Percentiles rank a stretch among this genome's conserved stretches.
Evolutionary conservation across 1,140 invertebrate genomes (phyloP).

Genomic region (Drosophila seguyi): DNA sequence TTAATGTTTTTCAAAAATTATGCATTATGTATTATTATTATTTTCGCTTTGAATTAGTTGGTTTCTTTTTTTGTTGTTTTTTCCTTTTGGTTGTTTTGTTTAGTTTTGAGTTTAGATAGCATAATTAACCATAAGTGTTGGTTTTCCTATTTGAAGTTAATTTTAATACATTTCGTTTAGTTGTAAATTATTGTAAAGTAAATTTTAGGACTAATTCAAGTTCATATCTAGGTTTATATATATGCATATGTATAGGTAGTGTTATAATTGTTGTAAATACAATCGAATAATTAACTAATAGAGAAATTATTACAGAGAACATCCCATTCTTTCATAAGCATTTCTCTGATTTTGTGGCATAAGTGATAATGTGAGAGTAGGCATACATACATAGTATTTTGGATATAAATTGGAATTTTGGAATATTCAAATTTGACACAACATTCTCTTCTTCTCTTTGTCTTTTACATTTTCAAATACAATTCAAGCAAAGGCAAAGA

Average conservation of each 20-base stretch:
- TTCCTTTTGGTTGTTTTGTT: slow-evolving; percentile 40
- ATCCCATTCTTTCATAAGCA: slow-evolving; percentile 21
- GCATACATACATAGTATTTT: slow-evolving; percentile 51
- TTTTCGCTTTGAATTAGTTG: slow-evolving; percentile 61
- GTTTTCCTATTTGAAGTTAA: slow-evolving; percentile 71
- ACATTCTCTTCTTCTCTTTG: slow-evolving; percentile 10
- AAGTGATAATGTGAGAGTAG: slow-evolving; percentile 45
- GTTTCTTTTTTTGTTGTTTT: slow-evolving; percentile 15
- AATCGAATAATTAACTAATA: slow-evolving; percentile 78
- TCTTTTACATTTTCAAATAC: slow-evolving; percentile 39
- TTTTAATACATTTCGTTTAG: slow-evolving; percentile 79
- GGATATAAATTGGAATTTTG: slow-evolving; percentile 45
- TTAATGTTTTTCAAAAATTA: slow-evolving; percentile 74
- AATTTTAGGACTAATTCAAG: slow-evolving; percentile 71
- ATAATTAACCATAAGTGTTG: slow-evolving; percentile 66
- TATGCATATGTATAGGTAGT: slow-evolving; percentile 49
- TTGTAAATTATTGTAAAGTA: slow-evolving; percentile 76
- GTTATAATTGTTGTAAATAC: slow-evolving; percentile 75
- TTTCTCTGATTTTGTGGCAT: slow-evolving; percentile 36
- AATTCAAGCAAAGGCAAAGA: slow-evolving; percentile 11
- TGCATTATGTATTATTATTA: slow-evolving; percentile 75
- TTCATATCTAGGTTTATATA: slow-evolving; percentile 51
- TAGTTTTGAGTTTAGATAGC: slow-evolving; percentile 71
- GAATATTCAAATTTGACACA: slow-evolving; percentile 66
- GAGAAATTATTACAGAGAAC: slow-evolving; percentile 61